phyloP scores from a whole-genome alignment of 2,797 vertebrate genomes.

The Protonibea diacanthus region DNA sequence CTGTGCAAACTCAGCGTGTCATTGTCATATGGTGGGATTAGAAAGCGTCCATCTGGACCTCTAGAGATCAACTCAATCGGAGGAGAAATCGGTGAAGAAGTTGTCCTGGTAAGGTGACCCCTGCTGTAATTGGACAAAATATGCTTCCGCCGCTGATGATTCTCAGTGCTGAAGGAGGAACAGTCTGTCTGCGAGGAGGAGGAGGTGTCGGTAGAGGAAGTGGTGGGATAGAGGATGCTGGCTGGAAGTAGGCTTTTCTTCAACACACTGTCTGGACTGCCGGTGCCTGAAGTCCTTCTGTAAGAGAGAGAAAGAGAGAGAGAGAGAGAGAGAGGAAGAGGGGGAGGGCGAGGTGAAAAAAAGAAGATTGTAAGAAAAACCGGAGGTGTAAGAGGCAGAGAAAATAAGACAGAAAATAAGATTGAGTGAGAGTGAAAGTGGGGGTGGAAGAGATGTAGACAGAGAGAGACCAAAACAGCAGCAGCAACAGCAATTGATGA shows the following conservation, averaged over 20 bases:
- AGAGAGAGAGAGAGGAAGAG: constrained; percentile 3
- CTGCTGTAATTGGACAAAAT: constrained; percentile 68
- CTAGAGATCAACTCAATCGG: constrained; percentile 91
- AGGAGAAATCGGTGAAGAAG: constrained; percentile 60
- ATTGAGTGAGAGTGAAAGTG: constrained; percentile 55
- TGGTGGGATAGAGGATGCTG: constrained; percentile 80
- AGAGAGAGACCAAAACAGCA: constrained; percentile 36
- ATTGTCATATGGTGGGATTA: constrained; percentile 67
- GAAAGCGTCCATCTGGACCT: constrained; percentile 93
- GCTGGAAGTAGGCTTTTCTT: constrained; percentile 90
- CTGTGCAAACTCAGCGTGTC: constrained; percentile 43
- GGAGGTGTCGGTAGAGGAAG: constrained; percentile 73
- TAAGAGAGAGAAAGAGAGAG: constrained; percentile 10
- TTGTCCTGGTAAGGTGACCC: constrained; percentile 74
- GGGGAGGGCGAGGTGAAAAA: constrained; percentile 24
- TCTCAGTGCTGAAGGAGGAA: constrained; percentile 72
- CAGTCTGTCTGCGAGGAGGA: constrained; percentile 80
- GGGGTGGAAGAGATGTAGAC: constrained; percentile 41
- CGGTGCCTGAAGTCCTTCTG: constrained; percentile 78
- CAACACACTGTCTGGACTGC: constrained; percentile 91
- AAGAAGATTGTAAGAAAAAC: constrained; percentile 56
- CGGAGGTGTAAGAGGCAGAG: constrained; percentile 51
- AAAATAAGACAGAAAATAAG: constrained; percentile 50
- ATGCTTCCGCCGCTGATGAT: constrained; percentile 57
- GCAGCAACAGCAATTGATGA: constrained; percentile 24